Evolutionary conservation across 2,888 invertebrate species (phyloP).

Genomic region (Sinhomidia bicolor): DNA sequence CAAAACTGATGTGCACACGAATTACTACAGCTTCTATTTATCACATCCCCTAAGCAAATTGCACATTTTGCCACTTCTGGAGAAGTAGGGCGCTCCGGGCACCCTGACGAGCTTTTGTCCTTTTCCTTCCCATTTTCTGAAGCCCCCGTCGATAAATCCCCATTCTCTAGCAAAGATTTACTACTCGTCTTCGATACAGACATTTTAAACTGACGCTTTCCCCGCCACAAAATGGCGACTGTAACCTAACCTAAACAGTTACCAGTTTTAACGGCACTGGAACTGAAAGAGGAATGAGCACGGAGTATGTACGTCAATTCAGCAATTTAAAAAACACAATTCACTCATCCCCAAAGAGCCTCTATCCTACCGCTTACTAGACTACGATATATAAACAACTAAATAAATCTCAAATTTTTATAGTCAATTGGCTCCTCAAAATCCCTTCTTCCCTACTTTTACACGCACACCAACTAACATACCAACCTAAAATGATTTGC

Average conservation of each 20-base stretch:
- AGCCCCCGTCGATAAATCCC: conserved; percentile 26
- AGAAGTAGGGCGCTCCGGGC: conserved; percentile 56
- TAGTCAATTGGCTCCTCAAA: no score
- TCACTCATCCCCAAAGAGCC: no score
- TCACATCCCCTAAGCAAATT: conserved; percentile 93
- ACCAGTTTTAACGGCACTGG: not conserved
- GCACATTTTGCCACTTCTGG: conserved; percentile 87
- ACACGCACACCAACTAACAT: no score
- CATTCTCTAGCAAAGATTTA: not conserved
- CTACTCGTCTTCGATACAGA: conserved; percentile 24
- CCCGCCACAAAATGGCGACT: not conserved
- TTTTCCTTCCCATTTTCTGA: conserved; percentile 31
- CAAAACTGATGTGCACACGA: conserved; percentile 97
- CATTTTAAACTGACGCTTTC: not conserved
- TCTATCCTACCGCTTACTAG: no score
- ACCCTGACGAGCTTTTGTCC: conserved; percentile 55
- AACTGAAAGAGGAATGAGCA: no score
- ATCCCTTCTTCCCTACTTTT: no score
- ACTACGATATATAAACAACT: no score
- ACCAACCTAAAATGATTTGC: no score
- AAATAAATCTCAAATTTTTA: no score
- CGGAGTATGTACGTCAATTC: no score
- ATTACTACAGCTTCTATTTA: conserved; percentile 95
- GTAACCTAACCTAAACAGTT: not conserved
- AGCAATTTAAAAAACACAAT: no score